Conservation (phyloP, 2,113 vertebrate genomes). For the Chloropsis cyanopogon region DNA sequence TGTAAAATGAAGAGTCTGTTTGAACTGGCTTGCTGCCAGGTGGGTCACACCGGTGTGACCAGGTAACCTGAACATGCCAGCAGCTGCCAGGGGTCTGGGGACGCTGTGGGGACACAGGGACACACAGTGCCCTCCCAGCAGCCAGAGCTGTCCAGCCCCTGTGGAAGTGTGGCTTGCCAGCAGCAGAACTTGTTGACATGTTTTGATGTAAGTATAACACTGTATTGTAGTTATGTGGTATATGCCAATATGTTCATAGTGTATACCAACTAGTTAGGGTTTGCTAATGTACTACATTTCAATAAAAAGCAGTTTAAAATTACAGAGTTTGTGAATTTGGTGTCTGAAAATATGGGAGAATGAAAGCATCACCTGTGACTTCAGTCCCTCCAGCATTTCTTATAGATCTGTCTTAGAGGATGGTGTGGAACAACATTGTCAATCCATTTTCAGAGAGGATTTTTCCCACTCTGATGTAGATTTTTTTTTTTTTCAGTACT, state of each 20-base stretch:
- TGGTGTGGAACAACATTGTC: background rate
- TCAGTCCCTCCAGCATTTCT: background rate
- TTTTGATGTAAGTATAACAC: constrained; percentile 72
- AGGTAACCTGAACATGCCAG: background rate
- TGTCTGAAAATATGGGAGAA: background rate
- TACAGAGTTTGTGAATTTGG: background rate
- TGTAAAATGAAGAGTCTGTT: background rate
- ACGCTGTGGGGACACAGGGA: background rate
- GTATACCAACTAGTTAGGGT: constrained; percentile 67
- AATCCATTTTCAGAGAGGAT: background rate
- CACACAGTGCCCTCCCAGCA: background rate
- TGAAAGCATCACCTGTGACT: background rate
- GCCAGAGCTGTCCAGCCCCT: constrained; percentile 8
- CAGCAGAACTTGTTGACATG: constrained; percentile 56
- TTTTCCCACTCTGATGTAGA: background rate
- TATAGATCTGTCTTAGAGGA: background rate
- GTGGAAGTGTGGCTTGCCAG: constrained; percentile 47
- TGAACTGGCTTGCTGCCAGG: constrained; percentile 2
- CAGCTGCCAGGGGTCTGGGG: background rate
- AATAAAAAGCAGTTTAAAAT: constrained; percentile 77
- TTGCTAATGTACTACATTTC: constrained; percentile 79
- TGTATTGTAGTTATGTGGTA: constrained; percentile 67
- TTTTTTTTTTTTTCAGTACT: background rate
- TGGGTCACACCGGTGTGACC: background rate
- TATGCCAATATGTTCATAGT: constrained; percentile 64